Percentiles rank a stretch among this genome's conserved stretches.
phyloP scores from a whole-genome alignment of 2,888 invertebrate species.

The Thymelicus sylvestris region DNA sequence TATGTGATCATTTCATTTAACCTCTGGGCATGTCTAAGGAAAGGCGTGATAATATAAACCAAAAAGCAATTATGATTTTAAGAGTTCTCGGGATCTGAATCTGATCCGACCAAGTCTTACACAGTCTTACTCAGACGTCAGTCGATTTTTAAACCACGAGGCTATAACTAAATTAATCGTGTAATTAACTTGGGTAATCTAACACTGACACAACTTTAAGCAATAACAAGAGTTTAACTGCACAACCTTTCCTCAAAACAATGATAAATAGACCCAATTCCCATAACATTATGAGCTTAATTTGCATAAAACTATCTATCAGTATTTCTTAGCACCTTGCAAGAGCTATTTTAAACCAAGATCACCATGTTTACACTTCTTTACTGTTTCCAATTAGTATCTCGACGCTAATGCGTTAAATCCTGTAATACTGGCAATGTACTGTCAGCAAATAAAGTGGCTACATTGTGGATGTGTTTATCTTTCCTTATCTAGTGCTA shows the following conservation, averaged over 20 bases:
- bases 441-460: constrained; percentile 39
- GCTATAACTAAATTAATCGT: too few relatives aligned
- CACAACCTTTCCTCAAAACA: neutral
- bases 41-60: too few relatives aligned
- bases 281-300: neutral
- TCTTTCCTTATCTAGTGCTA: neutral
- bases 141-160: too few relatives aligned
- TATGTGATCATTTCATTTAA: too few relatives aligned
- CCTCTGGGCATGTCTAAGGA: too few relatives aligned
- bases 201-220: neutral
- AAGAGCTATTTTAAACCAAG: constrained; percentile 21
- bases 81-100: too few relatives aligned
- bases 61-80: too few relatives aligned
- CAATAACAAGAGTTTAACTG: neutral
- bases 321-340: neutral
- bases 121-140: too few relatives aligned
- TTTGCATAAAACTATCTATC: neutral
- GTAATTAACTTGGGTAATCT: too few relatives aligned
- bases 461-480: neutral
- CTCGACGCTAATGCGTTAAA: constrained; percentile 57
- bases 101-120: too few relatives aligned
- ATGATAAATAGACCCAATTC: neutral
- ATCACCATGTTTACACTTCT: constrained; percentile 44
- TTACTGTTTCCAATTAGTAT: constrained; percentile 60
- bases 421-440: constrained; percentile 48